These are phyloP conservation scores for Synanthedon myopaeformis DNA, from an alignment of 2,888 invertebrate species.

Conservation along the genomic window DNA sequence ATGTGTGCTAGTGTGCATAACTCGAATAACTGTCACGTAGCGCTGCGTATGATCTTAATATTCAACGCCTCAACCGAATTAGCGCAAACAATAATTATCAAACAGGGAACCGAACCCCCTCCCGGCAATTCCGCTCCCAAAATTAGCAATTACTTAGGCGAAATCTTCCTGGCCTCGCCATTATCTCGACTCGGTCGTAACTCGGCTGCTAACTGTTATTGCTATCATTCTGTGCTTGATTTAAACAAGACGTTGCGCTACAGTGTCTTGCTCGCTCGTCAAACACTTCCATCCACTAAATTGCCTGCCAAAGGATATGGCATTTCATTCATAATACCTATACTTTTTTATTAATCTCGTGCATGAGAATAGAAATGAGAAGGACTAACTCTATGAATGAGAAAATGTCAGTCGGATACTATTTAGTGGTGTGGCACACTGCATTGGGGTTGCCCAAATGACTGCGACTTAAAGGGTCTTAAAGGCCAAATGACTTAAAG, in stretches of 20 bases:
- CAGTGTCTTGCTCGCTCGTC: constrained; percentile 21
- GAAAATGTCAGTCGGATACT: too few relatives aligned
- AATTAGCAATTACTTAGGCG: constrained; percentile 62
- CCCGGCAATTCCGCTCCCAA: constrained; percentile 22
- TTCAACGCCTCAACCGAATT: background rate
- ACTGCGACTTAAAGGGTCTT: too few relatives aligned
- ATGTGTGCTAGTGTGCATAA: background rate
- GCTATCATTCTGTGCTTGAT: constrained; percentile 59
- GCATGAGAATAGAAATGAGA: too few relatives aligned
- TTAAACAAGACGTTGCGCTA: constrained; percentile 56
- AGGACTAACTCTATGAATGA: too few relatives aligned
- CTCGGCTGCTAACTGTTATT: constrained; percentile 58
- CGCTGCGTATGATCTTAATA: background rate
- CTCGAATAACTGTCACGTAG: background rate
- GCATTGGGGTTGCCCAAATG: too few relatives aligned
- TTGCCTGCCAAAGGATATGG: too few relatives aligned
- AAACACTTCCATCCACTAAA: too few relatives aligned
- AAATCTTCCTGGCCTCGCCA: constrained; percentile 45
- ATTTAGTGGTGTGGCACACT: too few relatives aligned
- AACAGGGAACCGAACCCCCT: constrained; percentile 8
- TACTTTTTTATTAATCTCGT: too few relatives aligned
- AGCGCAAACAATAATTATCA: constrained; percentile 47
- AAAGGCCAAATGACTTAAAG: too few relatives aligned
- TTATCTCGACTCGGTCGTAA: constrained; percentile 49
- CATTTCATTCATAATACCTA: too few relatives aligned